phyloP scores from a whole-genome alignment of 2,888 invertebrate genomes.

The Drosophila algonquin region DNA sequence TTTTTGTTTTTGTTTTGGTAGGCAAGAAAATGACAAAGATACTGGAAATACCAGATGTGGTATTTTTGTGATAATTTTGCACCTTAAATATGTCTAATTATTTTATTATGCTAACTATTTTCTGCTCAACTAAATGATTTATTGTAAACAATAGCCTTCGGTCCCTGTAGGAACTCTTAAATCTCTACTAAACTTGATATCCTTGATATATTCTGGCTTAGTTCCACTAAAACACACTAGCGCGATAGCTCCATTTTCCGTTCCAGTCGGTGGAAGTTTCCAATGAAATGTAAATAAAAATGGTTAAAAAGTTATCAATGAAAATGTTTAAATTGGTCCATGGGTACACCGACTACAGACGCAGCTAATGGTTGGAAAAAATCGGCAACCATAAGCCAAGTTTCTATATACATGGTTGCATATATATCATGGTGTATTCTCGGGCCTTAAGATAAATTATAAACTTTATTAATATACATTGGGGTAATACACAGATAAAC shows the following conservation, averaged over 20 bases:
- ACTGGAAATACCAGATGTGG: not conserved
- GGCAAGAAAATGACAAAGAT: not conserved
- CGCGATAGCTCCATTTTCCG: not conserved
- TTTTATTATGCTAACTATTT: not conserved
- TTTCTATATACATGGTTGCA: no score
- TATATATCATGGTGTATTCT: not conserved
- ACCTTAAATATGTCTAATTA: not conserved
- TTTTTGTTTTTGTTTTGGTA: not conserved
- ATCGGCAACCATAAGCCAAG: no score
- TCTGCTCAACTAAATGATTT: not conserved
- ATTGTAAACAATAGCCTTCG: not conserved
- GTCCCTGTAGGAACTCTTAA: not conserved
- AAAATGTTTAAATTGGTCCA: not conserved
- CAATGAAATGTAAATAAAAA: not conserved
- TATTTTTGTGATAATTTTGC: not conserved
- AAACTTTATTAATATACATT: slow-evolving; percentile 27
- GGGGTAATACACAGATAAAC: slow-evolving; percentile 30
- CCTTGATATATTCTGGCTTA: not conserved
- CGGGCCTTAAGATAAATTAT: slow-evolving; percentile 19
- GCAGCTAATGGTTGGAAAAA: no score
- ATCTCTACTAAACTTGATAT: not conserved
- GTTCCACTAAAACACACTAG: not conserved
- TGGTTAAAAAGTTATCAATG: not conserved
- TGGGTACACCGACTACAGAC: not conserved
- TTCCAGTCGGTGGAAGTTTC: not conserved